These are phyloP conservation scores for Dromius quadrimaculatus DNA, from an alignment of 2,888 invertebrate species.

Conservation along the genomic window DNA sequence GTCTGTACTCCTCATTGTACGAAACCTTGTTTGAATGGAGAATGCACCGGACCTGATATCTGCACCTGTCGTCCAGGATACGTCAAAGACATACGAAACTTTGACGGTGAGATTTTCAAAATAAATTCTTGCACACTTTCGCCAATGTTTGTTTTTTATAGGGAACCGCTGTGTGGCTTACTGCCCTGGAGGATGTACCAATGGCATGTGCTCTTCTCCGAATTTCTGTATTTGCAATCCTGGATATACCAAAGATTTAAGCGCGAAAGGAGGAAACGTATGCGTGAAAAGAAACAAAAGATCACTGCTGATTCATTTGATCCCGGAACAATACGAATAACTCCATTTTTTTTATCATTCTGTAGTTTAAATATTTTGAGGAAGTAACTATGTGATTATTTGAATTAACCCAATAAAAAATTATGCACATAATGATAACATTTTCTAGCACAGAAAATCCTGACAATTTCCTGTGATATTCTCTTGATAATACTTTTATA, in stretches of 20 bases:
- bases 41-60: constrained; percentile 64
- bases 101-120: constrained; percentile 24
- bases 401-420: constrained; percentile 23
- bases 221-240: constrained; percentile 80
- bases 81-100: constrained; percentile 59
- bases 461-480: constrained; percentile 41
- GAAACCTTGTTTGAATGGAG: constrained; percentile 70
- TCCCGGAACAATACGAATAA: constrained; percentile 59
- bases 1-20: constrained; percentile 65
- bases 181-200: constrained; percentile 79
- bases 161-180: constrained; percentile 68
- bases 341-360: neutral
- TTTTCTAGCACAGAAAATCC: constrained; percentile 32
- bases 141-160: constrained; percentile 52
- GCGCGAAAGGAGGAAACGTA: constrained; percentile 73
- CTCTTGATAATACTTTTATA: constrained; percentile 33
- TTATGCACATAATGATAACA: constrained; percentile 22
- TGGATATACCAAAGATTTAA: constrained; percentile 75
- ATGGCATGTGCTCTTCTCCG: constrained; percentile 80
- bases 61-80: constrained; percentile 67
- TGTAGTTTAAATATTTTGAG: neutral
- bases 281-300: constrained; percentile 71
- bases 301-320: constrained; percentile 62
- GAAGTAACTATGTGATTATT: neutral
- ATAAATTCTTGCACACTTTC: neutral